Evolutionary conservation across 2,888 invertebrate genomes (phyloP), one percentile per base, ranked within the genome.

Genomic region (Euphydryas editha): DNA sequence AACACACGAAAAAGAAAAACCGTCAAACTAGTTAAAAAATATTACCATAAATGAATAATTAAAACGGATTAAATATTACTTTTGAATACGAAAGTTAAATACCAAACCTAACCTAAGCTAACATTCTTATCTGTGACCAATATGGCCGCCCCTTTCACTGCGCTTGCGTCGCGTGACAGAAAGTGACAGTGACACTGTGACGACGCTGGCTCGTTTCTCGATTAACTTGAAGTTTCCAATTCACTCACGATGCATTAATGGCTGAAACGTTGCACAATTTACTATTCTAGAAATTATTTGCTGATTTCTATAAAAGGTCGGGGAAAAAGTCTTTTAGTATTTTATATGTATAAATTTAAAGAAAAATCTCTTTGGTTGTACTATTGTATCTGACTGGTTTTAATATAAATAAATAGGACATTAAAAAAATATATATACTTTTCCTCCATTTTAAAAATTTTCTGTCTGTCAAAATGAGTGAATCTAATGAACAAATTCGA

Each of bases 131-230:
- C 68, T 63, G 68, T 68, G 70, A 65, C 70, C 63, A 69, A 62
- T 59, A 65, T 67, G 68, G 51, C 51, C 51, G 69, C 57, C 62
- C 70, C 79, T 78, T 79, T 79, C 78, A 78, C 78, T 71, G 39
- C 37, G 39, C 37, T 21, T 24, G 64, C 73, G 69, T 75, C 75
- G 76, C 77, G 76, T 75, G 78, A 78, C 78, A 74, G 77, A 78
- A 77, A 76, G 77, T 68, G 75, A 78, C 75, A 78, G 77, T 76
- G 70, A 36, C 54, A 71, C 61, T 65, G 72, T 72, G 67, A 64
- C 69, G 71, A 65, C 55, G 58, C 63, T 55, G 57, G 8, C 62
- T 60, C 36, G 54, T 30, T 18, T 63, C 49, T 55, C 61, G 54
- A 56, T 62, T 62, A 37, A 49, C 39, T 18, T 58, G 7, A 49